Conservation (phyloP, 2,797 vertebrate genomes). For the Glossophaga mutica region DNA sequence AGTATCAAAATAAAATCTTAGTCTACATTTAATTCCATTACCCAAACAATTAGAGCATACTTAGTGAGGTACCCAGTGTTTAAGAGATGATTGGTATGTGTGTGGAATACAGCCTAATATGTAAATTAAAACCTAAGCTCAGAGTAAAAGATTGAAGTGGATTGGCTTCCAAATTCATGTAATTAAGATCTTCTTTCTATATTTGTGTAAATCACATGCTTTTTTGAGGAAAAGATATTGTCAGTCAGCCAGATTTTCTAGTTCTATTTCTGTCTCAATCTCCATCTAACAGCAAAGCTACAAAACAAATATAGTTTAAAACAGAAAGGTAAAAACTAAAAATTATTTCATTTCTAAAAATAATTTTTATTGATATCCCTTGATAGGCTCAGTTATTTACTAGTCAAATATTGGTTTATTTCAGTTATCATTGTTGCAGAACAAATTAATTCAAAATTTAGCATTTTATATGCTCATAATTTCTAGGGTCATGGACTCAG, state of each 20-base stretch:
- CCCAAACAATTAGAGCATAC: not conserved
- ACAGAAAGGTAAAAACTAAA: not conserved
- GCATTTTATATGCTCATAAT: not conserved
- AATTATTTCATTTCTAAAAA: not conserved
- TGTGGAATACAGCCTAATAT: not conserved
- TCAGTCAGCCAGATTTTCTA: not conserved
- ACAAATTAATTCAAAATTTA: not conserved
- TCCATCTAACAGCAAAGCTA: not conserved
- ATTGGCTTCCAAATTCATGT: not conserved
- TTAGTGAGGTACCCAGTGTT: not conserved
- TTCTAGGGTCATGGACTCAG: not conserved
- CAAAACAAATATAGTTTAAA: not conserved
- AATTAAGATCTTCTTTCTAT: not conserved
- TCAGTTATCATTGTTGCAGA: not conserved
- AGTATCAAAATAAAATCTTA: not conserved
- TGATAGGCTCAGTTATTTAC: not conserved
- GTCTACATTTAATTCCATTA: not conserved
- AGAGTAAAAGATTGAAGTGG: not conserved
- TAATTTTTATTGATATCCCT: not conserved
- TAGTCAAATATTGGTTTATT: not conserved
- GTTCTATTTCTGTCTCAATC: not conserved
- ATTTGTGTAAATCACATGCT: not conserved
- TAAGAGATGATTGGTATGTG: not conserved
- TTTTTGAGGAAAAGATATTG: not conserved
- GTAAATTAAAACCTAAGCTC: not conserved